phyloP scores from a whole-genome alignment of 1,140 invertebrate genomes.

The Oscheius sp. region DNA sequence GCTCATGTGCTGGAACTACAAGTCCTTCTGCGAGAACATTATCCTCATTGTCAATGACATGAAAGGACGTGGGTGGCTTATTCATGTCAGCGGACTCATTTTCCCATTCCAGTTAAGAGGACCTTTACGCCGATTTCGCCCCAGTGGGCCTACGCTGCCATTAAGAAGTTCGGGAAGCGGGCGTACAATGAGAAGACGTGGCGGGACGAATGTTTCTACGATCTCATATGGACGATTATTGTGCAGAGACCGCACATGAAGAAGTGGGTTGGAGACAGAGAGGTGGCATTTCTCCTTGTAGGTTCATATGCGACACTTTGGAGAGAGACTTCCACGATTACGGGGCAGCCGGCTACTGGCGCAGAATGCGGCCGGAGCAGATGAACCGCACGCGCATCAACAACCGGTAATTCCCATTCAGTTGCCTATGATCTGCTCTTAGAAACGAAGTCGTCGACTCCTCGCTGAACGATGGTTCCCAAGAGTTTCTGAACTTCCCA shows the following conservation, averaged over 20 bases:
- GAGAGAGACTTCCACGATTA: conserved; percentile 18
- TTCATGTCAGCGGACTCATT: background rate
- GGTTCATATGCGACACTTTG: conserved; percentile 21
- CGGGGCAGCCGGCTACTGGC: conserved; percentile 10
- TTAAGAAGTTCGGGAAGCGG: conserved; percentile 25
- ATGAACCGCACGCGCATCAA: conserved; percentile 2
- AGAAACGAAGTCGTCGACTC: background rate
- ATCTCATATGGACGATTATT: conserved; percentile 29
- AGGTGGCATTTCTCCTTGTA: no score
- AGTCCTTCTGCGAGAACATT: background rate
- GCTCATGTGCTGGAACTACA: background rate
- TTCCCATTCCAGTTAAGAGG: background rate
- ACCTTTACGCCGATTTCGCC: background rate
- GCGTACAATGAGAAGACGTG: conserved; percentile 26
- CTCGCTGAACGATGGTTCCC: background rate
- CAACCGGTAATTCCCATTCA: background rate
- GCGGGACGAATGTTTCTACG: conserved; percentile 21
- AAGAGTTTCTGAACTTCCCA: conserved; percentile 26
- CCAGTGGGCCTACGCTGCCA: conserved; percentile 20
- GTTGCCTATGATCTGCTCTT: no score
- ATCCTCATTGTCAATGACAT: background rate
- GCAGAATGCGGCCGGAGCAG: conserved; percentile 14
- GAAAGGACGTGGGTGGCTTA: background rate
- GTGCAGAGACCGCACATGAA: conserved; percentile 22
- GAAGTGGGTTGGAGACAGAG: conserved; percentile 23